phyloP scores from a whole-genome alignment of 2,113 vertebrate genomes.

The Caracal caracal region DNA sequence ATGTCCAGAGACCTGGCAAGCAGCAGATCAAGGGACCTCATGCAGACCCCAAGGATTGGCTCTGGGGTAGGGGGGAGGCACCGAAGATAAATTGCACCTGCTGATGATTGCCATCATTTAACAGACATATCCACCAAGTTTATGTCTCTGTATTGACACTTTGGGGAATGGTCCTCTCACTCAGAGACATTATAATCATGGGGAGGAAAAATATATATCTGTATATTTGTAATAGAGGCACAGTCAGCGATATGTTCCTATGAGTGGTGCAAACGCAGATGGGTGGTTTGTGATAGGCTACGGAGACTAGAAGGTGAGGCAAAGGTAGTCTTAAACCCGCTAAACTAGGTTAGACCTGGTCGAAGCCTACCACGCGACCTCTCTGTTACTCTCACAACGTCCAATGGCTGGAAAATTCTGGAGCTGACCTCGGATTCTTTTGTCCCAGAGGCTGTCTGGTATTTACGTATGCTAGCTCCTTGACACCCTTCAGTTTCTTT shows the following conservation, averaged over 20 bases:
- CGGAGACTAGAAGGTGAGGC: background rate
- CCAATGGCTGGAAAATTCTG: background rate
- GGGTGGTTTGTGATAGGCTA: background rate
- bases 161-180: background rate
- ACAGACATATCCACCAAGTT: background rate
- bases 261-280: background rate
- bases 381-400: background rate
- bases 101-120: background rate
- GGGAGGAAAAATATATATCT: background rate
- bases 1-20: background rate
- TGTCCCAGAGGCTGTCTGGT: background rate
- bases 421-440: background rate
- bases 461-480: background rate
- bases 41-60: background rate
- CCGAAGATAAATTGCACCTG: background rate
- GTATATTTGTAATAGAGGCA: background rate
- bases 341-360: background rate
- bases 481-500: background rate
- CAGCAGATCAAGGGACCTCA: background rate
- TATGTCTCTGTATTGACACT: background rate
- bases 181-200: background rate
- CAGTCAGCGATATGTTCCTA: background rate
- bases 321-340: background rate
- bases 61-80: background rate
- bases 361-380: fast-evolving